Conservation (phyloP, 2,888 invertebrate genomes). For the Netelia melanura region DNA sequence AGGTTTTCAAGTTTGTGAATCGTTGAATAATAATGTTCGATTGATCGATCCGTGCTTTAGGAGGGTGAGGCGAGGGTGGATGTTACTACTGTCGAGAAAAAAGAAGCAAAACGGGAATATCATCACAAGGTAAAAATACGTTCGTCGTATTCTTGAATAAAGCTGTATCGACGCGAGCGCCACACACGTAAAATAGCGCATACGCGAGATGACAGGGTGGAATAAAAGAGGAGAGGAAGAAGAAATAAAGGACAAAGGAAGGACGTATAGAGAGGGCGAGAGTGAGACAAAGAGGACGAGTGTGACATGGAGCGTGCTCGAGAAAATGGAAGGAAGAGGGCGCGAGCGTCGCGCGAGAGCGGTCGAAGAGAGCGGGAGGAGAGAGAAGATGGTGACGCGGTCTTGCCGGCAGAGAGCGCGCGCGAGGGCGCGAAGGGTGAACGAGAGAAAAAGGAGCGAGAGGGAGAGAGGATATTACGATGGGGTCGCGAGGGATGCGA, state of each 20-base stretch:
- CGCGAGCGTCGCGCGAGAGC: constrained; percentile 51
- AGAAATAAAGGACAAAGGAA: constrained; percentile 15
- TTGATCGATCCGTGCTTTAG: too few species aligned
- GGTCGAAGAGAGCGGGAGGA: constrained; percentile 59
- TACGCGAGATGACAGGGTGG: constrained; percentile 23
- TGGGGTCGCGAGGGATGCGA: constrained; percentile 66
- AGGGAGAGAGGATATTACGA: constrained; percentile 62
- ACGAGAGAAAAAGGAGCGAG: constrained; percentile 69
- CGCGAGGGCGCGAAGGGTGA: constrained; percentile 43
- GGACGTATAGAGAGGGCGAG: constrained; percentile 34
- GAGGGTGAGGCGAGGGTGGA: background rate
- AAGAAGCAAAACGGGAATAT: constrained; percentile 29
- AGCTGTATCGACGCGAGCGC: constrained; percentile 45
- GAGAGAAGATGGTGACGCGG: constrained; percentile 47
- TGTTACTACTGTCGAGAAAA: background rate
- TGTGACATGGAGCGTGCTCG: constrained; percentile 44
- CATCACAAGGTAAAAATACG: constrained; percentile 39
- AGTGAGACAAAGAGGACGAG: constrained; percentile 49
- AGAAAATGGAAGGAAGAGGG: constrained; percentile 52
- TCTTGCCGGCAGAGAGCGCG: constrained; percentile 24
- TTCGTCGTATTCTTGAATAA: constrained; percentile 30
- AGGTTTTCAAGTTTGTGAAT: too few species aligned
- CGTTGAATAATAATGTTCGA: too few species aligned
- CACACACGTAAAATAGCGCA: constrained; percentile 59
- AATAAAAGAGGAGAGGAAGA: constrained; percentile 20